Percentiles rank a stretch among this genome's conserved stretches.
phyloP scores from a whole-genome alignment of 1,140 invertebrate genomes.

The Drosophila suzukii region DNA sequence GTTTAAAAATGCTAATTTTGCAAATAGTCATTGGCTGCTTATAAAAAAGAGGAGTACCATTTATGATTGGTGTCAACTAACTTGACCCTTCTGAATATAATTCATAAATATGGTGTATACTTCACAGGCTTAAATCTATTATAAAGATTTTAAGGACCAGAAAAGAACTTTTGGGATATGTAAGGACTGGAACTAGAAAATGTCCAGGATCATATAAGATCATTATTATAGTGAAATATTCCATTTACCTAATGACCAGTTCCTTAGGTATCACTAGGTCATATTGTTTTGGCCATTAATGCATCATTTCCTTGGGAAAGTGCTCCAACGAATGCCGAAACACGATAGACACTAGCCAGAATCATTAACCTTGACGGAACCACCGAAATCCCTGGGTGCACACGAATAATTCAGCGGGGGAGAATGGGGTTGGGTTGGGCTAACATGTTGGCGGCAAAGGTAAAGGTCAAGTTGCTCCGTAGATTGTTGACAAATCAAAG shows the following conservation, averaged over 20 bases:
- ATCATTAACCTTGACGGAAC: neutral
- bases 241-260: neutral
- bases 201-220: too few relatives aligned
- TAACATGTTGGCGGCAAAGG: constrained; percentile 6
- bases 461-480: constrained; percentile 8
- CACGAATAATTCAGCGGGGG: neutral
- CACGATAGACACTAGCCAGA: neutral
- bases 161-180: too few relatives aligned
- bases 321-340: neutral
- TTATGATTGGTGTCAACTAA: neutral
- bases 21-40: too few relatives aligned
- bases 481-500: constrained; percentile 13
- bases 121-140: neutral
- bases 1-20: too few relatives aligned
- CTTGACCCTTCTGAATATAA: neutral
- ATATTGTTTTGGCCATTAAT: neutral
- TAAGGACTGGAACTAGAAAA: too few relatives aligned
- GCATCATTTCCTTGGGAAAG: neutral
- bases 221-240: neutral
- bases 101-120: too few relatives aligned
- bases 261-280: neutral
- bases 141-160: neutral
- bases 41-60: too few relatives aligned
- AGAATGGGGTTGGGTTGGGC: constrained; percentile 1
- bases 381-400: neutral